Percentiles rank a stretch among this genome's conserved stretches.
These are phyloP conservation scores for Phyllotreta striolata DNA, from an alignment of 2,888 invertebrate species.

Conservation along the genomic window DNA sequence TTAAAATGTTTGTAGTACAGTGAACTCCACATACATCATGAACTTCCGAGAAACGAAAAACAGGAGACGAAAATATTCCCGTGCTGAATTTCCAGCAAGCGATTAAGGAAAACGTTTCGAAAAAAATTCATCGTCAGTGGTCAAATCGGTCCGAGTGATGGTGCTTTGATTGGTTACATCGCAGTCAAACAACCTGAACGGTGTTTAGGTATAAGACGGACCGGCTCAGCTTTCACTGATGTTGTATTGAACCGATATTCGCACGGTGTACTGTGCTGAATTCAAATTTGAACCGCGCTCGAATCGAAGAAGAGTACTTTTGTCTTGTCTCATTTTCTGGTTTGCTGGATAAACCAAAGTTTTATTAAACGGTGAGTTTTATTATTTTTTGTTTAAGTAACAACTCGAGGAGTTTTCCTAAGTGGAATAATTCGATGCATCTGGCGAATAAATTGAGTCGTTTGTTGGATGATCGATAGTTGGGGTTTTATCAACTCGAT, in stretches of 20 bases:
- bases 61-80: constrained; percentile 10
- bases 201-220: constrained; percentile 46
- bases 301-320: too few relatives aligned
- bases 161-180: constrained; percentile 41
- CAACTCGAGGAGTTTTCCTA: too few relatives aligned
- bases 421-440: constrained; percentile 10
- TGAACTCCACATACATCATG: background rate
- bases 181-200: constrained; percentile 46
- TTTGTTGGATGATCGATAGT: too few relatives aligned
- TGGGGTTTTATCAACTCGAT: too few relatives aligned
- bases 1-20: too few relatives aligned
- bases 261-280: constrained; percentile 14
- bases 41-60: background rate
- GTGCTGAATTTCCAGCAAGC: too few relatives aligned
- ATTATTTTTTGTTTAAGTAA: too few relatives aligned
- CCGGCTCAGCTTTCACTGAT: constrained; percentile 37
- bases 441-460: too few relatives aligned
- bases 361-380: constrained; percentile 20
- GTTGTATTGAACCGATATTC: constrained; percentile 35
- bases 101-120: too few relatives aligned
- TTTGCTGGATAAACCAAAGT: background rate
- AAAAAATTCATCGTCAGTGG: constrained; percentile 35
- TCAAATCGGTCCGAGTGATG: constrained; percentile 29
- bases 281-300: background rate
- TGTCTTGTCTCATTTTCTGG: too few relatives aligned